A percentile compares a stretch with the other conserved stretches of the same genome.
These are phyloP conservation scores for Cotesia vestalis DNA, from an alignment of 1,140 invertebrate species.

Conservation along the genomic window DNA sequence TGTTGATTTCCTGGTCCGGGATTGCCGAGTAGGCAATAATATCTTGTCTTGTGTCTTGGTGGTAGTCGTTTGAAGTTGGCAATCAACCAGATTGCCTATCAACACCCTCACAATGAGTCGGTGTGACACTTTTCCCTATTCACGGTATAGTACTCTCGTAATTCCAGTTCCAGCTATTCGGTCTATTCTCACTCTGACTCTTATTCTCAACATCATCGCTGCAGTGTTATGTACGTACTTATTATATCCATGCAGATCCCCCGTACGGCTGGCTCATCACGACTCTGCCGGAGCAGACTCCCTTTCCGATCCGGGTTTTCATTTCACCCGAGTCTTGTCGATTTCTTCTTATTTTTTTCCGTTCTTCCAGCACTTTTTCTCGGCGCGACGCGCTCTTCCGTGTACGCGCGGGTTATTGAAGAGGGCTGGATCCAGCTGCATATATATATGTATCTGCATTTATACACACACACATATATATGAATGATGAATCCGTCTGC, in stretches of 20 bases:
- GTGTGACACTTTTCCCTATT: conserved; percentile 38
- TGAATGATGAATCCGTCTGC: conserved; percentile 40
- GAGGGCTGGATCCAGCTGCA: not conserved
- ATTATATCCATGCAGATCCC: not conserved
- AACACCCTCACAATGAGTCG: conserved; percentile 51
- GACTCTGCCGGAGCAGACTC: not conserved
- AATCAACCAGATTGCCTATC: conserved; percentile 67
- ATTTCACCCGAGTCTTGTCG: conserved; percentile 25
- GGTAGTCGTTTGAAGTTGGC: conserved; percentile 61
- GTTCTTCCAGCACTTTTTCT: not conserved
- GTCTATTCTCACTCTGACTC: conserved; percentile 31
- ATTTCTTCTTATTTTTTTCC: conserved; percentile 6
- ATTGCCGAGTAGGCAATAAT: not conserved
- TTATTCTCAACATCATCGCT: not conserved
- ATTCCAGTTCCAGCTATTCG: no score
- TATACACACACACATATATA: conserved; percentile 28
- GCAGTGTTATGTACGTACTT: not conserved
- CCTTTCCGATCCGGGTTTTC: conserved; percentile 30
- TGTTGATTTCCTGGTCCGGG: not conserved
- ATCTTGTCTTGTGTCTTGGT: conserved; percentile 32
- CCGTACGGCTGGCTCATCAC: conserved; percentile 18
- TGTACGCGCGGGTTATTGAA: not conserved
- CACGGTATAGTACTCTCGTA: conserved; percentile 20
- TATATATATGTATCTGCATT: conserved; percentile 11
- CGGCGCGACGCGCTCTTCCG: conserved; percentile 2